Conservation (phyloP, 2,888 invertebrate species). For the Coronaproctus castanopsis region DNA sequence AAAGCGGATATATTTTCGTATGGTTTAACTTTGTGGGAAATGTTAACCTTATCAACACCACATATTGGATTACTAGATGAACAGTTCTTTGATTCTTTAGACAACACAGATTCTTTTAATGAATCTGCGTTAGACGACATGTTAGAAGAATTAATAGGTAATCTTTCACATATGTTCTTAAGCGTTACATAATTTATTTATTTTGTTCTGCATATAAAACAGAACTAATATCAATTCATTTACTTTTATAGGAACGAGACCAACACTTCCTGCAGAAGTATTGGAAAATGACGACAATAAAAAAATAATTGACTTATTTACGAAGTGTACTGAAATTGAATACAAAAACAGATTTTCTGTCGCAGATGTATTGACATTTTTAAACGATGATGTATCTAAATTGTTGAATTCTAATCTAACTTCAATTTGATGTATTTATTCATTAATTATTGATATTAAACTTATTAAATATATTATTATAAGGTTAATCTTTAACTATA, state of each 20-base stretch:
- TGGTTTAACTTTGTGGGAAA: constrained; percentile 62
- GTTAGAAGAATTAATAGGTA: constrained; percentile 17
- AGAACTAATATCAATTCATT: too few species aligned
- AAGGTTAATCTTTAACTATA: too few species aligned
- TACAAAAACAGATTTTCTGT: constrained; percentile 40
- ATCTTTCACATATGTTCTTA: constrained; percentile 1
- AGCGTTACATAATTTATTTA: constrained; percentile 14
- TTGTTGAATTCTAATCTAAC: too few species aligned
- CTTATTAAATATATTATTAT: too few species aligned
- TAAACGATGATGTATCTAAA: not conserved
- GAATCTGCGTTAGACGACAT: constrained; percentile 21
- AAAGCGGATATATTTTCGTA: constrained; percentile 64
- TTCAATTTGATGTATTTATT: too few species aligned
- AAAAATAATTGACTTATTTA: constrained; percentile 44
- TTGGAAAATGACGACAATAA: constrained; percentile 35
- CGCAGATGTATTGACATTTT: constrained; percentile 28
- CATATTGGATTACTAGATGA: constrained; percentile 27
- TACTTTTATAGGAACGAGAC: constrained; percentile 40
- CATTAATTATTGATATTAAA: too few species aligned
- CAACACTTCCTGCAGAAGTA: constrained; percentile 36
- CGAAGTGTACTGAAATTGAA: constrained; percentile 42
- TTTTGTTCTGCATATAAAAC: too few species aligned
- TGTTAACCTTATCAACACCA: constrained; percentile 50
- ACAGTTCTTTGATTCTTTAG: constrained; percentile 24
- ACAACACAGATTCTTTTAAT: constrained; percentile 15